Base-by-base conservation (phyloP, 2,113 vertebrate genomes). In the Daphoenositta chrysoptera region DNA sequence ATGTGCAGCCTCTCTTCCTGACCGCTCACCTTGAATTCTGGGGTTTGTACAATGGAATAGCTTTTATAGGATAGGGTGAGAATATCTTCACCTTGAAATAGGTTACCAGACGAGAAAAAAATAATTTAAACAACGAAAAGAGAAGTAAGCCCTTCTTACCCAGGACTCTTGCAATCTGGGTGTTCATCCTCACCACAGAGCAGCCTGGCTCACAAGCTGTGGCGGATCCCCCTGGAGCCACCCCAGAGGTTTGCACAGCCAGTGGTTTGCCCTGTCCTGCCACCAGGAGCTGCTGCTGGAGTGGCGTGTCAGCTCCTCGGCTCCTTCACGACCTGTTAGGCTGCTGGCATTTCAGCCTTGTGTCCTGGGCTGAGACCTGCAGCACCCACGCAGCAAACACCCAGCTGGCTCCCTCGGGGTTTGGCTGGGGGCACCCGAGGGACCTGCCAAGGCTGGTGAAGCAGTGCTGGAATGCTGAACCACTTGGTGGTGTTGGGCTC, bases 371-470 rank as follows among this genome's bases (percentile, higher is more conserved):
- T 56, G n/a, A 1, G 6, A 37, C 23, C 48, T 48, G 31, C 2
- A 1, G 54, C 33, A 50, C 3, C 20, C 1, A 1, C 42, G 72
- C 30, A 65, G 42, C 54, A 63, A 42, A 58, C 13, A 26, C 7
- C 2, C 33, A 10, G 4, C 26, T 33, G 42, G 15, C 15, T 44
- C 12, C 26, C 72, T 22, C 60, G 21, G n/a, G 30, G 18, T 4
- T 76, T 1, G 0, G 8, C 5, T 35, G 10, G 31, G 30, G 35
- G 33, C 0, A 0, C 7, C 18, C 0, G 0, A 61, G 22, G 21
- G 27, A 68, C 23, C 40, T 50, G 14, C 27, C 7, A 2, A n/a
- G 48, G 44, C 21, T 64, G 44, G 11, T 0, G 4, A 30, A 30
- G 35, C 20, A 23, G 11, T 7, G 20, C 3, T 51, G 19, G 66